Evolutionary conservation across 2,113 vertebrate species (phyloP).

Genomic region (Pseudopipra pipra): DNA sequence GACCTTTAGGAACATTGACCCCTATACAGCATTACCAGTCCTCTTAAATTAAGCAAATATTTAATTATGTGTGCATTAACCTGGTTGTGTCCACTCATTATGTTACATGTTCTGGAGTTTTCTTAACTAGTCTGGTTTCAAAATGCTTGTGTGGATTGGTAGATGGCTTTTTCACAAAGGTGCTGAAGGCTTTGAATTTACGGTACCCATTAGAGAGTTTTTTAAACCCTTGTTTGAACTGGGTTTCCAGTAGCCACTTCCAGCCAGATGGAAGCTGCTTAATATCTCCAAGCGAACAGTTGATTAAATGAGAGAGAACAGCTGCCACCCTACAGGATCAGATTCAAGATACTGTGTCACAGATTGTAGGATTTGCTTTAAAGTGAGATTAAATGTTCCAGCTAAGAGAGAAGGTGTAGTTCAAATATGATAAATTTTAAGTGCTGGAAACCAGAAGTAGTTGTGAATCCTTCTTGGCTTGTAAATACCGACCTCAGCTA

Average conservation of each 20-base stretch:
- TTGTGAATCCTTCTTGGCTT: background rate
- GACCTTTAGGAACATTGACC: background rate
- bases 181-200: background rate
- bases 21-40: background rate
- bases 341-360: background rate
- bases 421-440: background rate
- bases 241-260: background rate
- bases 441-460: background rate
- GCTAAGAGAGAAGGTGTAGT: background rate
- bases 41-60: background rate
- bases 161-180: background rate
- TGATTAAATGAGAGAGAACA: conserved; percentile 1
- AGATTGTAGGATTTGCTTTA: background rate
- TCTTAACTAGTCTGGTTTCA: background rate
- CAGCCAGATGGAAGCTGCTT: conserved; percentile 6
- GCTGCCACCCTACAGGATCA: background rate
- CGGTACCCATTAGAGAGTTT: background rate
- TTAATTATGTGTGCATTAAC: background rate
- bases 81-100: background rate
- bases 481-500: background rate
- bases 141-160: background rate
- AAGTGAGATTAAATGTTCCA: background rate
- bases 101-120: background rate
- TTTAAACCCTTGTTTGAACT: background rate
- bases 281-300: background rate